These are phyloP conservation scores for Pissodes strobi DNA, from an alignment of 1,140 invertebrate genomes.

Conservation along the genomic window DNA sequence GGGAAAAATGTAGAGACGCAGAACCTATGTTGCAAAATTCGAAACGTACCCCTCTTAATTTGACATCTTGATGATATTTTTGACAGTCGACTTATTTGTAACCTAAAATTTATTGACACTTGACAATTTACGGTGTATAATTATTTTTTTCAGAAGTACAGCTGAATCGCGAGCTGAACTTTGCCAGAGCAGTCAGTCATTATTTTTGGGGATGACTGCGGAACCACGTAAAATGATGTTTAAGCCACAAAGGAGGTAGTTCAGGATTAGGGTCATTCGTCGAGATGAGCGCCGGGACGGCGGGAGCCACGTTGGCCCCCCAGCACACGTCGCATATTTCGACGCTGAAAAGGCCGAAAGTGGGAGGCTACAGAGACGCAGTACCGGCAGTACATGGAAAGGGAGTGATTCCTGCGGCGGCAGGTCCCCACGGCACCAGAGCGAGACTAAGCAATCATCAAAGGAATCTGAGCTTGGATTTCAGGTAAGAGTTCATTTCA, in stretches of 20 bases:
- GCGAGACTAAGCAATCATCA: constrained; percentile 72
- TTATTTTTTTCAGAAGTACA: too few species aligned
- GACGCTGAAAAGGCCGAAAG: constrained; percentile 57
- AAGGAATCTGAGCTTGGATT: constrained; percentile 77
- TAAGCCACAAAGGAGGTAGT: constrained; percentile 1
- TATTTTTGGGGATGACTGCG: background rate
- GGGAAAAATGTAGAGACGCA: too few species aligned
- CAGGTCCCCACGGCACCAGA: constrained; percentile 50
- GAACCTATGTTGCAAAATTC: too few species aligned
- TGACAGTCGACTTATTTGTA: too few species aligned
- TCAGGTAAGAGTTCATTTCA: constrained; percentile 68
- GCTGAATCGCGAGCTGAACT: too few species aligned
- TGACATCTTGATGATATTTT: too few species aligned
- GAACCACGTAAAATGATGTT: background rate
- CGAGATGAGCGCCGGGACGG: constrained; percentile 19
- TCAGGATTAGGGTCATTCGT: background rate
- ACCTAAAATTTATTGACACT: too few species aligned
- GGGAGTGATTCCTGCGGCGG: background rate
- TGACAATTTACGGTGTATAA: too few species aligned
- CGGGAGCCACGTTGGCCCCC: constrained; percentile 55
- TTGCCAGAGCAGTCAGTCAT: too few species aligned
- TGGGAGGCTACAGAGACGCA: constrained; percentile 54
- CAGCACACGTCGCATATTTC: constrained; percentile 51
- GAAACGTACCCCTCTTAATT: too few species aligned
- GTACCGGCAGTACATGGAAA: constrained; percentile 67